Evolutionary conservation across 2,113 vertebrate genomes (phyloP).

Genomic region (Phaetusa simplex): DNA sequence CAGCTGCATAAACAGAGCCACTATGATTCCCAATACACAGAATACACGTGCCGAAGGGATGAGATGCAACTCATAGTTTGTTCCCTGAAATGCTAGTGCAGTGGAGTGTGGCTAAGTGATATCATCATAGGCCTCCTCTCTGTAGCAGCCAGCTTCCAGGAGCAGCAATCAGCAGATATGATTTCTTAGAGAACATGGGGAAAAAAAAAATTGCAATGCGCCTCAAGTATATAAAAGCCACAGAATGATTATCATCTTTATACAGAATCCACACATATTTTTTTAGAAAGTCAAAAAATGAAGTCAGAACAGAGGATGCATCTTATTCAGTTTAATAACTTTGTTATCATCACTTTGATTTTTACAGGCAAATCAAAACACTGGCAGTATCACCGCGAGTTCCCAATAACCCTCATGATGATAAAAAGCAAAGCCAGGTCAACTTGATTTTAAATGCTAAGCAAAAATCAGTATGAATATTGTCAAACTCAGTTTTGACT

Average conservation of each 20-base stretch:
- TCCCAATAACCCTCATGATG: not conserved
- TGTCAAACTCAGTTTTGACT: not conserved
- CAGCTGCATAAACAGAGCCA: not conserved
- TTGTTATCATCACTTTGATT: not conserved
- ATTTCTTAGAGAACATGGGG: not conserved
- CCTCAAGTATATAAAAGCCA: not conserved
- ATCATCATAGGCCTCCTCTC: not conserved
- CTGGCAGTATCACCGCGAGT: not conserved
- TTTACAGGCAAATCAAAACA: not conserved
- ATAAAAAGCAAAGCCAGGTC: not conserved
- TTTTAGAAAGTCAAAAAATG: not conserved
- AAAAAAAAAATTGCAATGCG: not conserved
- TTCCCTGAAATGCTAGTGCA: not conserved
- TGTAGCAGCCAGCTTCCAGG: not conserved
- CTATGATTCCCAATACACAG: not conserved
- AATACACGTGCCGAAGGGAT: not conserved
- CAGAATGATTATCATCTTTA: not conserved
- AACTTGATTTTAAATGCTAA: not conserved
- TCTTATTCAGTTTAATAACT: not conserved
- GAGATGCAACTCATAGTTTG: not conserved
- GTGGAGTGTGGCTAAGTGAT: not conserved
- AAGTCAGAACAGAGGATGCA: not conserved
- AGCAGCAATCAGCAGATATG: not conserved
- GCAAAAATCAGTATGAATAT: not conserved
- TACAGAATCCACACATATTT: not conserved